Percentiles rank a stretch among this genome's conserved stretches.
Evolutionary conservation across 2,113 vertebrate species (phyloP).

Genomic region (Pogonocichla stellata): DNA sequence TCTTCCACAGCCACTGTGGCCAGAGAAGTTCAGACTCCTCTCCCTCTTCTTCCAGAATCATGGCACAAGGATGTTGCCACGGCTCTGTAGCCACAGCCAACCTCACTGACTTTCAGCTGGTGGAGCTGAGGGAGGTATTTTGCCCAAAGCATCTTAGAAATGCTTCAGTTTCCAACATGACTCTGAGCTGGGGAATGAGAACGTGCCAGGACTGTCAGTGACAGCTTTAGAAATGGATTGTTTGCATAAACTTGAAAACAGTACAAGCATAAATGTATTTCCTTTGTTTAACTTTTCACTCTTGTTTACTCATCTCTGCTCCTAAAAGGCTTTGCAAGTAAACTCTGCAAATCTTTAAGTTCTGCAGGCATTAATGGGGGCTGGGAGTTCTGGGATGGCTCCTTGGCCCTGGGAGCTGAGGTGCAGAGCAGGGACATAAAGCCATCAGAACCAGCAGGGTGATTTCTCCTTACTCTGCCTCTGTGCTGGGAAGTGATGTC

Average conservation of each 20-base stretch:
- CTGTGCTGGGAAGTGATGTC: background rate
- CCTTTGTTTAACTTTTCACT: constrained; percentile 75
- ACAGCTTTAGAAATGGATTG: constrained; percentile 71
- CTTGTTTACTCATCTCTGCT: constrained; percentile 74
- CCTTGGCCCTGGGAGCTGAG: background rate
- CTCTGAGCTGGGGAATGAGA: constrained; percentile 23
- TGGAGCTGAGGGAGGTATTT: constrained; percentile 20
- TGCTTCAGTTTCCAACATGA: constrained; percentile 39
- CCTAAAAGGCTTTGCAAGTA: constrained; percentile 79
- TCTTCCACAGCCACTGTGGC: background rate
- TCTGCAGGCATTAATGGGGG: constrained; percentile 45
- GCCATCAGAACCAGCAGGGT: background rate
- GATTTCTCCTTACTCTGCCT: background rate
- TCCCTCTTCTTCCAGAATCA: background rate
- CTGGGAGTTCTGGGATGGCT: constrained; percentile 14
- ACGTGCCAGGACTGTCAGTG: constrained; percentile 63
- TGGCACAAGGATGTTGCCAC: background rate
- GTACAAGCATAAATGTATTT: constrained; percentile 75
- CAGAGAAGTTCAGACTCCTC: background rate
- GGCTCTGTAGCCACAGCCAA: background rate
- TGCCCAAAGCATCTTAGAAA: constrained; percentile 65
- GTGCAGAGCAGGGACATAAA: background rate
- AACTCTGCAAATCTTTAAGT: constrained; percentile 73
- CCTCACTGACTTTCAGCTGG: background rate
- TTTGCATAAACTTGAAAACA: constrained; percentile 77